Base-by-base conservation (phyloP, 53 echinoderm and acorn worm genomes). In the Henricia sp. region DNA sequence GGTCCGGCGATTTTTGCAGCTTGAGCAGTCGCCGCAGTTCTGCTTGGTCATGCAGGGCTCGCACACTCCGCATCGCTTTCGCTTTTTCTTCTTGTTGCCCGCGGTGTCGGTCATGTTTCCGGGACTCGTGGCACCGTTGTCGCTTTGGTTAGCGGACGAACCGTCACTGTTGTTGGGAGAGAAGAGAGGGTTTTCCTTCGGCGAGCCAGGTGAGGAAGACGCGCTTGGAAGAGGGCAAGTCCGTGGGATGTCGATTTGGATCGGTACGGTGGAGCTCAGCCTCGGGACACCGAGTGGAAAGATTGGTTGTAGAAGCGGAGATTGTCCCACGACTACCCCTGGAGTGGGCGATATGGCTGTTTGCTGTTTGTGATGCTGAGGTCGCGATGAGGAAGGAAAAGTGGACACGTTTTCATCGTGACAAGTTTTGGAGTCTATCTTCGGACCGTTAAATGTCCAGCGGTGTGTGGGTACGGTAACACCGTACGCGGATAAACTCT, bases 21-120 rank as follows among this genome's bases (percentile, higher is more conserved):
- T 97, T 13, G 97, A 97, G 36, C 97, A 97, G 27, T 97, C 97
- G 1, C 97, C 94, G 26, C 97, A 97, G 87, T 97, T 97, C 46
- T 94, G 92, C 72, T 97, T 97, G 9, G 97, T 96, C 88, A 92
- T 77, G 76, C 96, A 94, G 12, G 96, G 96, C 59, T 82, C 93
- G 62, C 96, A 96, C 3, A 89, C 89, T 10, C 96, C 96, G 30
- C 96, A 96, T 3, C 96, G 92, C 71, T 96, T 96, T 24, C 96
- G 85, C 70, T 96, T 96, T 84, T 96, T 96, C 91, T 96, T 96
- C 85, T 93, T 93, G 71, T 63, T 75, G 0, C 84, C 84, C 58
- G 35, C 34, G 25, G 21, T 12, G 38, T 68, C 88, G 21, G 85
- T 64, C 80, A 64, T 64, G 80, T 80, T 83, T 1, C 78, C 70